Evolutionary conservation across 2,113 vertebrate genomes (phyloP), one percentile per base, ranked within the genome.

Genomic region (Platichthys stellatus): DNA sequence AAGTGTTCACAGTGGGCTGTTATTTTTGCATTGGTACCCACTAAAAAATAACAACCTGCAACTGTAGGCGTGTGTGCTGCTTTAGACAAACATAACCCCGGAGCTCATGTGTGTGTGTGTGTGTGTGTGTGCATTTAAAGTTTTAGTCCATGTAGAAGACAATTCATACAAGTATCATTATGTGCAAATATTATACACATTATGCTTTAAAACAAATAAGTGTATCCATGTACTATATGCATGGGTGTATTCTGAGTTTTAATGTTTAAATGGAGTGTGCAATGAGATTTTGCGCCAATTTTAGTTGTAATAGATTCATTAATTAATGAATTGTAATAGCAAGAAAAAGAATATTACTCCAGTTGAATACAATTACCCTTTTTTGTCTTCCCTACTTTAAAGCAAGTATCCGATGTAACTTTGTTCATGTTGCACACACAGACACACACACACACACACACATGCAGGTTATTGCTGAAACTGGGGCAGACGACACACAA

Each of bases 1-100:
- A 92, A 92, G 89, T 88, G 89, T 86, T 91, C 92, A 91, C 91
- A 88, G 92, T 87, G 88, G 87, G 91, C 60, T 91, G 82, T 89
- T 89, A 86, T 91, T 92, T 92, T 89, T 90, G 80, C 79, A 79
- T 24, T 82, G 80, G 63, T 83, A 79, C 80, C 79, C 74, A 66
- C 65, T 74, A 77, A 56, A 70, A 92, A 81, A 89, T 66, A 85
- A 85, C 85, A 86, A 76, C 76, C 80, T 84, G 68, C 72, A 87
- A 85, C 73, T 80, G 69, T 58, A 73, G 71, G 11, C 31, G 63
- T 56, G 17, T 59, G 17, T 69, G 63, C 72, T 85, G 80, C 75
- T 86, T 72, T 40, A 72, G 40, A 73, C 78, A 31, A 31, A 31
- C 31, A 31, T 31, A 31, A 31, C 31, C 31, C 31, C 31, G 1